Evolutionary conservation across 2,888 invertebrate species (phyloP).

Genomic region (Polydrusus pterygomalis): DNA sequence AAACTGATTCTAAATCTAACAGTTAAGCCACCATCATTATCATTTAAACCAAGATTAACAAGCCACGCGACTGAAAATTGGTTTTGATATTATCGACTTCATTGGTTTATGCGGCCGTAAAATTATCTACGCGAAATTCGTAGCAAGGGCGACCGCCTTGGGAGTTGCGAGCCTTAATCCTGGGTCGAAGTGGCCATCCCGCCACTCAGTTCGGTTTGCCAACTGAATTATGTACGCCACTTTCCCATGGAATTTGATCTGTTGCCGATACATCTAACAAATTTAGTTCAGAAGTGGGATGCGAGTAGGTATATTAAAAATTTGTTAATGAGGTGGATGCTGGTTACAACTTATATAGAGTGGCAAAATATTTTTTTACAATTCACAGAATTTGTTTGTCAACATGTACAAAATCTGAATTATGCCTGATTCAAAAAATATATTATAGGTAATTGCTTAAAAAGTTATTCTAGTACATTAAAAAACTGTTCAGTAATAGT

Average conservation of each 20-base stretch:
- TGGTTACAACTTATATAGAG: too few relatives aligned
- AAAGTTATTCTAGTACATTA: too few relatives aligned
- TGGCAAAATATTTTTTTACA: too few relatives aligned
- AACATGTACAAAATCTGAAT: too few relatives aligned
- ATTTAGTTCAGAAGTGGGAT: conserved; percentile 1
- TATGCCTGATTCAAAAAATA: too few relatives aligned
- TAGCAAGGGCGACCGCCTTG: conserved; percentile 1
- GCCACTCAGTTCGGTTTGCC: conserved; percentile 24
- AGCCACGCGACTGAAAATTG: conserved; percentile 7
- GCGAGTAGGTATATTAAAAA: too few relatives aligned
- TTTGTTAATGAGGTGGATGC: too few relatives aligned
- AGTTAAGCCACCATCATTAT: not conserved
- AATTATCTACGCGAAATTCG: conserved; percentile 21
- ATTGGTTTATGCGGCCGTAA: conserved; percentile 14
- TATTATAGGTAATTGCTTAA: too few relatives aligned
- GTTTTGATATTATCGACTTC: conserved; percentile 11
- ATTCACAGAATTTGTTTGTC: too few relatives aligned
- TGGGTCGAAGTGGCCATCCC: conserved; percentile 20
- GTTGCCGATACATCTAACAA: conserved; percentile 7
- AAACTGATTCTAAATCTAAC: too few relatives aligned
- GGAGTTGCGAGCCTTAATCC: conserved; percentile 18
- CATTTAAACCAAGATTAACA: not conserved
- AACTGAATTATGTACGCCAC: conserved; percentile 24
- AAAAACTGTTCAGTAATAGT: too few relatives aligned
- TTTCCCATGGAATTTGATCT: conserved; percentile 14